These are phyloP conservation scores for Galleria mellonella DNA, from an alignment of 1,140 invertebrate genomes.

Conservation along the genomic window DNA sequence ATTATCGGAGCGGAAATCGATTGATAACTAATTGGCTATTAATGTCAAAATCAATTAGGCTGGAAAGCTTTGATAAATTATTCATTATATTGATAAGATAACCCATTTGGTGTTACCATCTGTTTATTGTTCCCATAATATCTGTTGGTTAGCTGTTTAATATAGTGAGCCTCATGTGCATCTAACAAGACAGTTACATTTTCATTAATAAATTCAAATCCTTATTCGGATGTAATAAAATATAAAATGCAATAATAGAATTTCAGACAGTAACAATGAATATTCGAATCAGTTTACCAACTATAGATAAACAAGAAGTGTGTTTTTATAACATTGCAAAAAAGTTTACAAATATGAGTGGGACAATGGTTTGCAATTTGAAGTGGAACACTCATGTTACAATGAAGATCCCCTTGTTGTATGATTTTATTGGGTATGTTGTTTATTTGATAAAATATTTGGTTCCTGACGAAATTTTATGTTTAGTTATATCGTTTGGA, in stretches of 20 bases:
- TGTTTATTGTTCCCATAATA: conserved; percentile 7
- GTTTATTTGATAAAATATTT: too few species aligned
- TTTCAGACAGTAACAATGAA: neutral
- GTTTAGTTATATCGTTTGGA: too few species aligned
- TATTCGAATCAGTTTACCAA: conserved; percentile 13
- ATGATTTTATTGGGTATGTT: conserved; percentile 4
- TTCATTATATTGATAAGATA: conserved; percentile 10
- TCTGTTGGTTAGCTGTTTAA: too few species aligned
- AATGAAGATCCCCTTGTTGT: conserved; percentile 4
- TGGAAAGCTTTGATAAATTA: conserved; percentile 10
- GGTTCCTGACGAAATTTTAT: too few species aligned
- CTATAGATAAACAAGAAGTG: conserved; percentile 16
- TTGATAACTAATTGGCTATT: conserved; percentile 7
- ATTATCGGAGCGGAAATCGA: neutral
- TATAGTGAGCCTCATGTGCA: too few species aligned
- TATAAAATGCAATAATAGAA: neutral
- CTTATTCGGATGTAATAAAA: neutral
- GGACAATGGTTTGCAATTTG: conserved; percentile 18
- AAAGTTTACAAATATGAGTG: conserved; percentile 9
- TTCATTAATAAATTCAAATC: neutral
- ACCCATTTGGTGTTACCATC: conserved; percentile 9
- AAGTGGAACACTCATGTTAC: conserved; percentile 15
- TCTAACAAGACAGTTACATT: too few species aligned
- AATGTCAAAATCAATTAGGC: conserved; percentile 19
- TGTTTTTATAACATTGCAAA: conserved; percentile 23